Evolutionary conservation across 2,888 invertebrate species (phyloP).

Genomic region (Teleiodes luculella): DNA sequence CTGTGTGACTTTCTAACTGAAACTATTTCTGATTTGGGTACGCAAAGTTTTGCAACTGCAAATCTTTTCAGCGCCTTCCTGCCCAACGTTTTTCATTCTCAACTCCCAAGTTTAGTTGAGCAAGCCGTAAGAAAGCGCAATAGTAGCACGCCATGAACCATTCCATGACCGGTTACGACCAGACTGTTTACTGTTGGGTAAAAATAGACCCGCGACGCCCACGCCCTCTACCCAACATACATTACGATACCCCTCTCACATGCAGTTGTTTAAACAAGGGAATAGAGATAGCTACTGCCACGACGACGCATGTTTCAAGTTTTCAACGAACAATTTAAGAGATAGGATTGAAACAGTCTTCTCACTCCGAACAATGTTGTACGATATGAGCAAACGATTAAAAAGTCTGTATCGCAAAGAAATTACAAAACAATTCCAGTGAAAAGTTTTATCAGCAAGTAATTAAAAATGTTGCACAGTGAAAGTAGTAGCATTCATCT

Average conservation of each 20-base stretch:
- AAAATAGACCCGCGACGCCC: constrained; percentile 56
- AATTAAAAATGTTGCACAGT: constrained; percentile 3
- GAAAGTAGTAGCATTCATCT: constrained; percentile 10
- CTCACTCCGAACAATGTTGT: no score
- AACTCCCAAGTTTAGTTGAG: constrained; percentile 34
- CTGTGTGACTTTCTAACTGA: no score
- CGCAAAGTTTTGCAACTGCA: no score
- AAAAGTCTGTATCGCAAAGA: no score
- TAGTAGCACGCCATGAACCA: constrained; percentile 48
- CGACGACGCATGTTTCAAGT: no score
- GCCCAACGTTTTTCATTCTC: not conserved
- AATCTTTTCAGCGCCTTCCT: no score
- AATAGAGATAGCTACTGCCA: no score
- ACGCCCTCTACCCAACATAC: constrained; percentile 32
- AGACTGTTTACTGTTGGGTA: constrained; percentile 71
- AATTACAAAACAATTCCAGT: not conserved
- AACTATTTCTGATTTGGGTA: no score
- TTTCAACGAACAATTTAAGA: no score
- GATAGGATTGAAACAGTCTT: no score
- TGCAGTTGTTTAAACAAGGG: not conserved
- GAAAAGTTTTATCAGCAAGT: not conserved
- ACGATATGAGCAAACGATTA: no score
- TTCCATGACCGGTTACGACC: constrained; percentile 70
- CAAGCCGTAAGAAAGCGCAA: not conserved
- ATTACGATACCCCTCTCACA: constrained; percentile 63